phyloP scores from a whole-genome alignment of 2,888 invertebrate genomes.

The Aphidoletes aphidimyza region DNA sequence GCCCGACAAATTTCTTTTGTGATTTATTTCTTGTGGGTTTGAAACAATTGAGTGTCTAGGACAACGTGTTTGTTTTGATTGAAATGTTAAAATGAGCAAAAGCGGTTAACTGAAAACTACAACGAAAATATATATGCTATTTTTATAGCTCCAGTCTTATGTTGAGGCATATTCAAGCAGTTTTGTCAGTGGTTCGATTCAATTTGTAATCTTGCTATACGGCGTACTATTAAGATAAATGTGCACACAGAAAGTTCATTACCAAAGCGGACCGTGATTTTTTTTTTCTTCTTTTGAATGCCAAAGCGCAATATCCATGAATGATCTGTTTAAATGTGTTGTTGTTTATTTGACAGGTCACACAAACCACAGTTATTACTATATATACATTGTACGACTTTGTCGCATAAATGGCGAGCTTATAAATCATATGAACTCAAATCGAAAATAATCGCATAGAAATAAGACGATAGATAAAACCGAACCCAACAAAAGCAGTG shows the following conservation, averaged over 20 bases:
- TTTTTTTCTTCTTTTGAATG: too few relatives aligned
- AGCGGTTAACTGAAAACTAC: background rate
- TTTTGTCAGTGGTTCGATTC: too few relatives aligned
- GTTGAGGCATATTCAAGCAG: too few relatives aligned
- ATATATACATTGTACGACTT: too few relatives aligned
- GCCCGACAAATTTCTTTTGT: background rate
- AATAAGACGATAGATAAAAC: background rate
- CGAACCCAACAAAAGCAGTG: background rate
- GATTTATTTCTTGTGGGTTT: background rate
- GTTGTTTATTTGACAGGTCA: background rate
- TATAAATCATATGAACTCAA: conserved; percentile 7
- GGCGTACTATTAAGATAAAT: background rate
- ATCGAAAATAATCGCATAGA: background rate
- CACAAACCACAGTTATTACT: background rate
- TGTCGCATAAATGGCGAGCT: background rate
- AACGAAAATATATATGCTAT: background rate
- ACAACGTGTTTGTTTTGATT: conserved; percentile 1
- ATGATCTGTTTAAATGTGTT: background rate
- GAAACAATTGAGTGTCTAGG: conserved; percentile 28
- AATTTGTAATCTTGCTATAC: too few relatives aligned
- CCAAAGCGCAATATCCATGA: background rate
- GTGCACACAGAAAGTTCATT: conserved; percentile 16
- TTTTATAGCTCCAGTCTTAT: too few relatives aligned
- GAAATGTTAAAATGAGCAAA: background rate
- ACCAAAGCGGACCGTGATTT: conserved; percentile 46